Evolutionary conservation across 2,113 vertebrate genomes (phyloP).

Genomic region (Ceratotherium simum): DNA sequence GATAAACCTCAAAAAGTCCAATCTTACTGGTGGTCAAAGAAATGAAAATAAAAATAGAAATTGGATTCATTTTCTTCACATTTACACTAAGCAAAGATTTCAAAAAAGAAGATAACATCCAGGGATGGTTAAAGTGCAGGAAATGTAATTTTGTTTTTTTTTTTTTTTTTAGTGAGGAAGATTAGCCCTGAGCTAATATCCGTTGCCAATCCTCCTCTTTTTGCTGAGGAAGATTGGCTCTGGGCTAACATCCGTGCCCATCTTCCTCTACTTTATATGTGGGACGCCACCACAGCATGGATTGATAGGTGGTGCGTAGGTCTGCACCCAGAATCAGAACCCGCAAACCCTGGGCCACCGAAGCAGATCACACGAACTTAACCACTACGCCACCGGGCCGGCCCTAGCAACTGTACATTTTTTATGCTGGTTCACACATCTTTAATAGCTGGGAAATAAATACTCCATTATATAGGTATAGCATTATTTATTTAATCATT

Average conservation of each 20-base stretch:
- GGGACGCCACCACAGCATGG: too few species aligned
- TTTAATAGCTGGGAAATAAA: not conserved
- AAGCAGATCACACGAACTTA: too few species aligned
- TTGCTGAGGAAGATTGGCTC: too few species aligned
- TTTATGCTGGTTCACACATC: not conserved
- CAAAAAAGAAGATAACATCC: not conserved
- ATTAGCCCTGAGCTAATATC: too few species aligned
- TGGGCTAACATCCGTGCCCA: too few species aligned
- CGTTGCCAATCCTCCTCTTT: too few species aligned
- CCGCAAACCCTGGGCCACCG: too few species aligned
- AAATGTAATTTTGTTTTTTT: not conserved
- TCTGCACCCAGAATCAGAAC: too few species aligned
- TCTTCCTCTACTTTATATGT: too few species aligned
- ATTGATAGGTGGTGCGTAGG: too few species aligned
- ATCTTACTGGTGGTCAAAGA: not conserved
- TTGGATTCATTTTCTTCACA: not conserved
- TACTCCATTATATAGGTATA: not conserved
- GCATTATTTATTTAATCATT: not conserved
- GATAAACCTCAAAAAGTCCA: not conserved
- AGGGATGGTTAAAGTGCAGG: not conserved
- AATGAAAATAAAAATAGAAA: slow-evolving; percentile 53
- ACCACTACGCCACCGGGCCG: too few species aligned
- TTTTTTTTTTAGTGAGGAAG: too few species aligned
- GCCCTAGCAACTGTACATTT: not conserved
- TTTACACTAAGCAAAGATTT: slow-evolving; percentile 20